phyloP scores from a whole-genome alignment of 2,113 vertebrate genomes.

The Passer domesticus region DNA sequence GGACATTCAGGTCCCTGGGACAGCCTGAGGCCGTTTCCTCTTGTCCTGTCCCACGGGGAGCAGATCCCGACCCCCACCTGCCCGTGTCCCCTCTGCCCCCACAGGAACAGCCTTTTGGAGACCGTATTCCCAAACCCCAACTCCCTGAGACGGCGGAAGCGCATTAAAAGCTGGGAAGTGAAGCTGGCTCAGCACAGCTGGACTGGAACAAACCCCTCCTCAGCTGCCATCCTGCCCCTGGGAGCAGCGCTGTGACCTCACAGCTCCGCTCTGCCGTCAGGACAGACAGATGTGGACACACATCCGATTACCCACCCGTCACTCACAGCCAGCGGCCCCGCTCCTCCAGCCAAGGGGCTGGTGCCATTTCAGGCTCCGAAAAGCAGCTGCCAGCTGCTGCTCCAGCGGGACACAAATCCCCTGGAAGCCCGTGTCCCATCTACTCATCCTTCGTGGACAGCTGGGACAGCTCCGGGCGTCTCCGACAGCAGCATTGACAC shows the following conservation, averaged over 20 bases:
- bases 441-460: not conserved
- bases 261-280: not conserved
- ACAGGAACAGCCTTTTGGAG: not conserved
- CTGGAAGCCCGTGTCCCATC: not conserved
- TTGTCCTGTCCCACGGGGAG: not conserved
- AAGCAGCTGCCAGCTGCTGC: not conserved
- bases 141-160: accelerated
- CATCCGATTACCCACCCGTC: not conserved
- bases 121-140: accelerated
- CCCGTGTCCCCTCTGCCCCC: accelerated
- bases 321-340: not conserved
- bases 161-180: not conserved
- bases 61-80: not conserved
- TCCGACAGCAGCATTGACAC: accelerated
- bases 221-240: accelerated
- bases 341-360: not conserved
- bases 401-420: not conserved
- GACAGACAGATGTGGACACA: not conserved
- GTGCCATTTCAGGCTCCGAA: not conserved
- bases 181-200: not conserved
- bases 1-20: accelerated
- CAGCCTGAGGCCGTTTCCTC: accelerated
- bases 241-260: not conserved
- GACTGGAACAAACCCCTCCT: not conserved
- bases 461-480: not conserved